phyloP scores from a whole-genome alignment of 2,113 vertebrate species.

The Corydoras maculifer region DNA sequence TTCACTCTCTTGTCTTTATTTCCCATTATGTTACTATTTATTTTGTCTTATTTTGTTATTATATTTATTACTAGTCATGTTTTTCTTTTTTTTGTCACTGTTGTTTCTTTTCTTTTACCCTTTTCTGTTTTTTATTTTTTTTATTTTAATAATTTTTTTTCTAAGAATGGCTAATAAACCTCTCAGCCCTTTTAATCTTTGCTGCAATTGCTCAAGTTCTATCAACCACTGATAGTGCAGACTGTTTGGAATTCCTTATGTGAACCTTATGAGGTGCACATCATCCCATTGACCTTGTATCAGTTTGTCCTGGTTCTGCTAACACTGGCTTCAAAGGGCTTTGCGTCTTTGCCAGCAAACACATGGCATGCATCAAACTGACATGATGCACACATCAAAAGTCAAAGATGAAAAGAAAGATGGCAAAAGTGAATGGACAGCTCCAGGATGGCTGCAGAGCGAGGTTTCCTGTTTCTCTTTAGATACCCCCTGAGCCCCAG shows the following conservation, averaged over 20 bases:
- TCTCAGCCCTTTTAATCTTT: neutral
- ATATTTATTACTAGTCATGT: neutral
- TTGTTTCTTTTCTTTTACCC: no score
- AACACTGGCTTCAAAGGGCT: neutral
- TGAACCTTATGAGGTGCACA: neutral
- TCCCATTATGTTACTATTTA: neutral
- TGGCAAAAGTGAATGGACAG: neutral
- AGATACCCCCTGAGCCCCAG: neutral
- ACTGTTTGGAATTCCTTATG: constrained; percentile 4
- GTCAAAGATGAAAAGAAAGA: neutral
- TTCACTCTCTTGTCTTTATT: neutral
- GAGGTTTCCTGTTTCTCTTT: neutral
- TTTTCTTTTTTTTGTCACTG: neutral
- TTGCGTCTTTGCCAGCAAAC: neutral
- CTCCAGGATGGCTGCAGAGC: neutral
- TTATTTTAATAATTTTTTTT: neutral
- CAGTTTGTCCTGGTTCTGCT: neutral
- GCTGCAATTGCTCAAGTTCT: neutral
- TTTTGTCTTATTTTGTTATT: neutral
- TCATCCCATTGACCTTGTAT: neutral
- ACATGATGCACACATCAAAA: constrained; percentile 1
- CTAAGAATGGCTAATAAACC: neutral
- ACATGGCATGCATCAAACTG: constrained; percentile 1
- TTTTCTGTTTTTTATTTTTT: no score
- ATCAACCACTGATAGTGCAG: neutral